A percentile compares a stretch with the other conserved stretches of the same genome.
Conservation (phyloP, 2,888 invertebrate genomes). For the Eupsilia transversa region DNA sequence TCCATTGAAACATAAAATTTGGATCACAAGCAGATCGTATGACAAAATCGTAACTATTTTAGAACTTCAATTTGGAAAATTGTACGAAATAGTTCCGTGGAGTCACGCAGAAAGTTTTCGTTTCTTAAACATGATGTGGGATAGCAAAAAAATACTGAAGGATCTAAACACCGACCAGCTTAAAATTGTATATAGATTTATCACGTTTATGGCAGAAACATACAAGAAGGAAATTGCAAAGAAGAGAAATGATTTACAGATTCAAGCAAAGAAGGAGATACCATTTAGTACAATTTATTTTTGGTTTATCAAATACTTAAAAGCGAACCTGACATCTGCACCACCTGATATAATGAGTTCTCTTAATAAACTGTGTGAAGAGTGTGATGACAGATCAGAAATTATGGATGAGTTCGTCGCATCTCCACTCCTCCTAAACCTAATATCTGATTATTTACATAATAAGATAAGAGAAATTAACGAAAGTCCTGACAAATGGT, state of each 20-base stretch:
- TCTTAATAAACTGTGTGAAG: not conserved
- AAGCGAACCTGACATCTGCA: not conserved
- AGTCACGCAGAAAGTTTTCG: not conserved
- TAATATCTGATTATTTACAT: conserved; percentile 8
- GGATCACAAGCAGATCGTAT: conserved; percentile 59
- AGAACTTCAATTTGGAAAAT: conserved; percentile 8
- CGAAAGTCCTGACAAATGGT: conserved; percentile 20
- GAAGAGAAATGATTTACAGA: conserved; percentile 10
- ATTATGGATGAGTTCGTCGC: not conserved
- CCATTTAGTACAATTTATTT: conserved; percentile 7
- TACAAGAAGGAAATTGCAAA: not conserved
- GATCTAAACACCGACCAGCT: not conserved
- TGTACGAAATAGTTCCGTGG: conserved; percentile 17
- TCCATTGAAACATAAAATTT: conserved; percentile 28
- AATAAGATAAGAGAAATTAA: conserved; percentile 1
- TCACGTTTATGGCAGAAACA: not conserved
- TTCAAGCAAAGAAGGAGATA: conserved; percentile 1
- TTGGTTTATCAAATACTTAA: conserved; percentile 11
- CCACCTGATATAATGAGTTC: not conserved
- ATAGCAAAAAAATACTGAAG: not conserved
- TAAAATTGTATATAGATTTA: not conserved
- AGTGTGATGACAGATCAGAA: not conserved
- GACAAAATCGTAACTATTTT: conserved; percentile 35
- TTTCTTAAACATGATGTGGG: not conserved
- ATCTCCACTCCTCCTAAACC: conserved; percentile 2